Evolutionary conservation across 2,888 invertebrate species (phyloP).

Genomic region (Heliconius ethilla): DNA sequence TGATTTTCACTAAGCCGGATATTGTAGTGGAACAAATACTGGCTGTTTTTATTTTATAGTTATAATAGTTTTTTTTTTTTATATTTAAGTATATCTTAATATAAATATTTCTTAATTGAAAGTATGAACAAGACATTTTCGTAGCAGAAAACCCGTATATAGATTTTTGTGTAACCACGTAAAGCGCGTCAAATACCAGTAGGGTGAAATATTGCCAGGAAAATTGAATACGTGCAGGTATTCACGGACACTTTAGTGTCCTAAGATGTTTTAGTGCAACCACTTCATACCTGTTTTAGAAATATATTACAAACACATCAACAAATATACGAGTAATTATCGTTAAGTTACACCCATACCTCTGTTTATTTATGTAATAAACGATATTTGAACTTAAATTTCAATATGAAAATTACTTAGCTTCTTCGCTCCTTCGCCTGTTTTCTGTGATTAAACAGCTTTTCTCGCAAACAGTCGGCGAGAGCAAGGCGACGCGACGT

Average conservation of each 20-base stretch:
- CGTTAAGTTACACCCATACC: neutral
- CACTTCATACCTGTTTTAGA: slow-evolving; percentile 35
- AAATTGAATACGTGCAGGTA: slow-evolving; percentile 77
- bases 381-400: slow-evolving; percentile 71
- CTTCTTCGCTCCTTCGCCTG: slow-evolving; percentile 61
- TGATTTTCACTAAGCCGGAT: slow-evolving; percentile 80
- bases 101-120: slow-evolving; percentile 15
- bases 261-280: slow-evolving; percentile 48
- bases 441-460: slow-evolving; percentile 77
- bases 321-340: neutral
- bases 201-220: slow-evolving; percentile 72
- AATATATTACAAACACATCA: neutral
- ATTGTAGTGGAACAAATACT: slow-evolving; percentile 78
- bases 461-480: slow-evolving; percentile 62
- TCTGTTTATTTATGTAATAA: slow-evolving; percentile 53
- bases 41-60: slow-evolving; percentile 59
- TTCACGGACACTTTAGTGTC: slow-evolving; percentile 60
- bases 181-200: slow-evolving; percentile 61
- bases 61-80: slow-evolving; percentile 40
- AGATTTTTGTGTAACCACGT: slow-evolving; percentile 56
- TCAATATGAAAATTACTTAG: slow-evolving; percentile 75
- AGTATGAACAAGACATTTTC: slow-evolving; percentile 48
- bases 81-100: slow-evolving; percentile 7
- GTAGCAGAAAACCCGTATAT: slow-evolving; percentile 58
- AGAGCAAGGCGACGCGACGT: slow-evolving; percentile 56